Conservation (phyloP, 1,140 invertebrate genomes). For the Drosophila ogumai region DNA sequence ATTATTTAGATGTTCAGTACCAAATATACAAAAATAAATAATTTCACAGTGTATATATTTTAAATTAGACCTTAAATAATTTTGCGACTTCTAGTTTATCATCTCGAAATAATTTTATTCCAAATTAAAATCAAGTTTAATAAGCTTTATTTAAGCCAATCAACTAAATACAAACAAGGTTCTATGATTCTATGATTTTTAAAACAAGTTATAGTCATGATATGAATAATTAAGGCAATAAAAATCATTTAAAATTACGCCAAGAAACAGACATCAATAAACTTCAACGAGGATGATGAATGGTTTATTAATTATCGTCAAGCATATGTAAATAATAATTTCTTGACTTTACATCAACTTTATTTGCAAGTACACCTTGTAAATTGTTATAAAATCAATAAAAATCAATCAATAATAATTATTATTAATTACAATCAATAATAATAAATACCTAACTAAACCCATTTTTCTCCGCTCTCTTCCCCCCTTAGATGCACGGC, state of each 20-base stretch:
- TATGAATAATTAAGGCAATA: constrained; percentile 1
- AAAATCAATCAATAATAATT: background rate
- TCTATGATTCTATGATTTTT: background rate
- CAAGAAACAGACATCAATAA: background rate
- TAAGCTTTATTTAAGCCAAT: constrained; percentile 4
- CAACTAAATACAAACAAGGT: constrained; percentile 1
- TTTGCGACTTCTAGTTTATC: too few species aligned
- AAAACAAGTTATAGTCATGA: background rate
- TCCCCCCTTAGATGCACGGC: constrained; percentile 91
- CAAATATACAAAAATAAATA: background rate
- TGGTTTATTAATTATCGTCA: background rate
- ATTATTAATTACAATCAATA: background rate
- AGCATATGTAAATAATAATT: background rate
- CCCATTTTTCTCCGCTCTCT: background rate
- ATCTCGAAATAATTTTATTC: too few species aligned
- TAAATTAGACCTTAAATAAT: background rate
- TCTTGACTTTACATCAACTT: background rate
- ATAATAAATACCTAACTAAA: background rate
- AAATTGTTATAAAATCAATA: background rate
- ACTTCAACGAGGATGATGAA: constrained; percentile 2
- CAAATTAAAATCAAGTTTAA: constrained; percentile 2
- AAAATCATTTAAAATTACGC: background rate
- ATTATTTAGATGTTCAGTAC: background rate
- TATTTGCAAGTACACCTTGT: background rate
- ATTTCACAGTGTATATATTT: background rate